Base-by-base conservation (phyloP, 2,888 invertebrate genomes). In the Petrophora chlorosata region DNA sequence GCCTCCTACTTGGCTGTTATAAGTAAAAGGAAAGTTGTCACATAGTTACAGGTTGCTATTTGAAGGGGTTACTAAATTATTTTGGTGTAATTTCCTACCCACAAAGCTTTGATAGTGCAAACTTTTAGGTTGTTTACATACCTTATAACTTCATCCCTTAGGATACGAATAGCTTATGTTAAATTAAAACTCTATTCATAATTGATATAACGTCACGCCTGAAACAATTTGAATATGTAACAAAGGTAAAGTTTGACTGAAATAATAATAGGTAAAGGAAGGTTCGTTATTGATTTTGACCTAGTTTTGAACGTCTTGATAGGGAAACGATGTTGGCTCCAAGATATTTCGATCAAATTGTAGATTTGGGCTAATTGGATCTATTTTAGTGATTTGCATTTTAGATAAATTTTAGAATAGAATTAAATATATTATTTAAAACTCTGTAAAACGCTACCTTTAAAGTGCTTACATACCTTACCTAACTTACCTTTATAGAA, bases 101-200 rank as follows among this genome's bases (percentile, higher is more conserved):
- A 25, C 40, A 46, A 36, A 40, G 44, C 49, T 53, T 56, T 53
- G 54, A 56, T 52, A 47, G 52, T 12, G 9, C 23, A 36, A 62
- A 65, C 47, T 61, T 65, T 60, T 43, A 36, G 61, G 65, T 61
- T 59, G 44, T 53, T 51, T 49, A 55, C 48, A 53, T 47, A 53
- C 41, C 35, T n/a, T 39, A 29, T 40, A 43, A 39, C 32, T 40
- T 46, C 39, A 39, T 35, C 41, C 29, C 29, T 36, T 46, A 41
- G 45, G 56, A 51, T 44, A 57, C 48, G 38, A 36, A 38, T 44
- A 46, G 56, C 52, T 60, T 59, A 38, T 49, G 49, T 52, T 56
- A 51, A 55, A 51, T 46, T 26, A 53, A 50, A 53, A 44, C 34
- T 30, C 34, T 30, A 12, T 17, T 38, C 30, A 50, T 45, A 51